Base-by-base conservation (phyloP, 30 jellyfish, hydroid and myxozoan genomes). In the Pelagia noctiluca region DNA sequence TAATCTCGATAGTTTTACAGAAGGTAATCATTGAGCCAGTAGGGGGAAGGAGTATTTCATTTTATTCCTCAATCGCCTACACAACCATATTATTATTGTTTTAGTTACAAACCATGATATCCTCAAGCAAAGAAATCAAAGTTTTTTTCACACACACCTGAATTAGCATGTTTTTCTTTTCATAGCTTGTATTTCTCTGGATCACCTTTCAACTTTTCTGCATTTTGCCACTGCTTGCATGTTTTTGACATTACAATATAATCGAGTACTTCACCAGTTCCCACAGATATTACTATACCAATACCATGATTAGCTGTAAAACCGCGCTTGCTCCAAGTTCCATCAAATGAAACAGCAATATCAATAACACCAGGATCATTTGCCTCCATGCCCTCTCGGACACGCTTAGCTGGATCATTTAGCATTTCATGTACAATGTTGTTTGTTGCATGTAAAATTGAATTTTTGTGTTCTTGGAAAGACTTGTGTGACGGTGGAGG, bases 301-400 rank as follows among this genome's bases (percentile, higher is more conserved):
- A 61, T 28, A 1, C 73, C 73, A 61, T 22, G 29, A 8, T 11
- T 61, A 18, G 73, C 73, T 61, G 73, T 61, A 38, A 22, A 61
- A 38, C 73, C 73, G 24, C 73, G 24, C 29, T 61, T 61, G 38
- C 73, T 61, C 73, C 73, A 61, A 10, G 73, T 61, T 12, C 73
- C 73, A 61, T 61, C 73, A 8, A 61, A 61, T 22, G 73, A 61
- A 1, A 61, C 73, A 16, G 38, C 38, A 0, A 28, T 28, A 25
- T 61, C 73, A 22, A 61, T 1, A 11, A 61, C 35, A 1, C 29
- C 73, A 61, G 24, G 24, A 35, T 61, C 73, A 0, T 61, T 8
- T 22, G 73, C 73, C 24, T 38, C 30, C 24, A 61, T 35, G 26
- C 35, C 24, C 30, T 0, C 38, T 11, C 73, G 30, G 73, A 61